Evolutionary conservation across 1,140 invertebrate genomes (phyloP).

Genomic region (Drosophila kepulauana): DNA sequence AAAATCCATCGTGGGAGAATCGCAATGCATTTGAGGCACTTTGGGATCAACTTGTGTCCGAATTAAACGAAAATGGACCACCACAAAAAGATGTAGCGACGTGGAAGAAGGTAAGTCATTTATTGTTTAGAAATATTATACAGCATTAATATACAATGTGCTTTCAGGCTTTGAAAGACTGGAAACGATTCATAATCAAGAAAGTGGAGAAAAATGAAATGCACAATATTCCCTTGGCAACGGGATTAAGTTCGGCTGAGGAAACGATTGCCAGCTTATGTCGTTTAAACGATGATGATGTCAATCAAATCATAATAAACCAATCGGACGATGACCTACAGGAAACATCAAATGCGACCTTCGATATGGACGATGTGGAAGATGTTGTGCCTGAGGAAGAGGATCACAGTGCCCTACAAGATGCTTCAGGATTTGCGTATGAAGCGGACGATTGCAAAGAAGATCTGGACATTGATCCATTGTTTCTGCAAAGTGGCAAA

Average conservation of each 20-base stretch:
- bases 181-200: slow-evolving; percentile 71
- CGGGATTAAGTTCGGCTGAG: slow-evolving; percentile 62
- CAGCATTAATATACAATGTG: not conserved
- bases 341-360: slow-evolving; percentile 55
- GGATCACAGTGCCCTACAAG: slow-evolving; percentile 51
- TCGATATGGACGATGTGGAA: slow-evolving; percentile 67
- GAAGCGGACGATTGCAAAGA: slow-evolving; percentile 65
- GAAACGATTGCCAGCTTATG: slow-evolving; percentile 70
- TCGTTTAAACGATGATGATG: slow-evolving; percentile 69
- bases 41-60: slow-evolving; percentile 63
- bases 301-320: slow-evolving; percentile 65
- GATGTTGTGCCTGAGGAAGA: slow-evolving; percentile 71
- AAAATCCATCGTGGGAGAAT: slow-evolving; percentile 69
- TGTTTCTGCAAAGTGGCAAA: slow-evolving; percentile 60
- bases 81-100: slow-evolving; percentile 66
- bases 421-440: slow-evolving; percentile 56
- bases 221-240: slow-evolving; percentile 64
- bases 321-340: slow-evolving; percentile 69
- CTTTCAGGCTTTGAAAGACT: slow-evolving; percentile 67
- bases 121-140: no score
- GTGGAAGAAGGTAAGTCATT: slow-evolving; percentile 61
- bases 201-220: slow-evolving; percentile 74
- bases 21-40: slow-evolving; percentile 51
- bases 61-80: slow-evolving; percentile 57
- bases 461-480: slow-evolving; percentile 53